Evolutionary conservation across 2,797 vertebrate genomes (phyloP).

Genomic region (Liasis olivaceus): DNA sequence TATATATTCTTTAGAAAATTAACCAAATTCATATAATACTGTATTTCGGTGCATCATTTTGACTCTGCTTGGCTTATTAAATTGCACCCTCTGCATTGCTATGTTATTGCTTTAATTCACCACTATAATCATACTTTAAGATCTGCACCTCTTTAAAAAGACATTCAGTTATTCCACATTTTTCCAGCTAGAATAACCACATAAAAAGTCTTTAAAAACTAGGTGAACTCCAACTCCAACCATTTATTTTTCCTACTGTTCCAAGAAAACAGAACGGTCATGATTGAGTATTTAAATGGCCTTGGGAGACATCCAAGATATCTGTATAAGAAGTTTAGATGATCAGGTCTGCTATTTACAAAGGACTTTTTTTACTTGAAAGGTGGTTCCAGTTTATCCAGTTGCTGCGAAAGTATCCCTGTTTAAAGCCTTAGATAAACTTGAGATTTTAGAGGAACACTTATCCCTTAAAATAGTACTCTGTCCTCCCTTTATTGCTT

Average conservation of each 20-base stretch:
- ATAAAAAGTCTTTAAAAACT: neutral
- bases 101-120: conserved; percentile 23
- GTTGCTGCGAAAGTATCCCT: conserved; percentile 1
- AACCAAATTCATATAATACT: conserved; percentile 41
- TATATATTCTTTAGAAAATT: conserved; percentile 25
- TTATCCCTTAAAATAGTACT: conserved; percentile 7
- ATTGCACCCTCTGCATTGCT: conserved; percentile 43
- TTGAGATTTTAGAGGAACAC: neutral
- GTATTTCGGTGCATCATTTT: conserved; percentile 45
- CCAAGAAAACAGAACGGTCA: neutral
- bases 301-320: neutral
- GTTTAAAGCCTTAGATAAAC: neutral
- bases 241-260: neutral
- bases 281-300: neutral
- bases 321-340: neutral
- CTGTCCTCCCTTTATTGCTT: neutral
- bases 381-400: neutral
- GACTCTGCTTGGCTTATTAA: conserved; percentile 33
- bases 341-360: neutral
- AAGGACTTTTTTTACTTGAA: neutral
- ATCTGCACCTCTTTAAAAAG: conserved; percentile 36
- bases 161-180: neutral
- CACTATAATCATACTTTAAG: conserved; percentile 34
- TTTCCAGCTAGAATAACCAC: conserved; percentile 22
- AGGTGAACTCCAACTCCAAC: neutral